Evolutionary conservation across 2,113 vertebrate species (phyloP).

Genomic region (Aegotheles bennettii): DNA sequence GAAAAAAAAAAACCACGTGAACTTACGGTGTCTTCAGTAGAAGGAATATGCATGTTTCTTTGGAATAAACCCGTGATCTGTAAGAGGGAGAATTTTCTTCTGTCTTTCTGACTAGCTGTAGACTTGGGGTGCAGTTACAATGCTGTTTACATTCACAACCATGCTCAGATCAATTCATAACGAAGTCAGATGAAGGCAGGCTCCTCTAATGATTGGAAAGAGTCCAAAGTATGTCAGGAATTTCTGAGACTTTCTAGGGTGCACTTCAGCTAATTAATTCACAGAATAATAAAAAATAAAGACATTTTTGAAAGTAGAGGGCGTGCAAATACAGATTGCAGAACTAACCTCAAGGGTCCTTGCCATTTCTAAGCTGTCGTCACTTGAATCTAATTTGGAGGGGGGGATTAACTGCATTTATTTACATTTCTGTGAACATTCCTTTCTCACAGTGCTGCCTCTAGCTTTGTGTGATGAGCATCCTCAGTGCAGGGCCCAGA

Average conservation of each 20-base stretch:
- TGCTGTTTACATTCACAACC: slow-evolving; percentile 43
- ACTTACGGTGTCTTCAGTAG: background rate
- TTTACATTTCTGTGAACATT: slow-evolving; percentile 1
- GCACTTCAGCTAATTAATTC: slow-evolving; percentile 48
- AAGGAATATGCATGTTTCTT: background rate
- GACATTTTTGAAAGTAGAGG: background rate
- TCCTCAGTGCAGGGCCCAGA: background rate
- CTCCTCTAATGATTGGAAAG: slow-evolving; percentile 39
- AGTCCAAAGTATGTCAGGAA: slow-evolving; percentile 19
- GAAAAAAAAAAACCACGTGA: background rate
- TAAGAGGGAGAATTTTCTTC: slow-evolving; percentile 16
- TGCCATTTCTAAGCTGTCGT: slow-evolving; percentile 21
- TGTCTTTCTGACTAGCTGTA: background rate
- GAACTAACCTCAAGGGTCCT: slow-evolving; percentile 18
- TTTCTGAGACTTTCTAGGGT: slow-evolving; percentile 23
- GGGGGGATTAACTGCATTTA: background rate
- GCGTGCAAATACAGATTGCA: background rate
- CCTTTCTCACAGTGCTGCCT: background rate
- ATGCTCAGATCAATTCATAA: slow-evolving; percentile 1
- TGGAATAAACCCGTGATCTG: slow-evolving; percentile 1
- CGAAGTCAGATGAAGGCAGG: slow-evolving; percentile 23
- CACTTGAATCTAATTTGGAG: background rate
- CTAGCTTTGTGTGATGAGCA: background rate
- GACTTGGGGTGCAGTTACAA: background rate
- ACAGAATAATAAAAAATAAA: background rate